These are phyloP conservation scores for Hemaris fuciformis DNA, from an alignment of 2,888 invertebrate species.

Conservation along the genomic window DNA sequence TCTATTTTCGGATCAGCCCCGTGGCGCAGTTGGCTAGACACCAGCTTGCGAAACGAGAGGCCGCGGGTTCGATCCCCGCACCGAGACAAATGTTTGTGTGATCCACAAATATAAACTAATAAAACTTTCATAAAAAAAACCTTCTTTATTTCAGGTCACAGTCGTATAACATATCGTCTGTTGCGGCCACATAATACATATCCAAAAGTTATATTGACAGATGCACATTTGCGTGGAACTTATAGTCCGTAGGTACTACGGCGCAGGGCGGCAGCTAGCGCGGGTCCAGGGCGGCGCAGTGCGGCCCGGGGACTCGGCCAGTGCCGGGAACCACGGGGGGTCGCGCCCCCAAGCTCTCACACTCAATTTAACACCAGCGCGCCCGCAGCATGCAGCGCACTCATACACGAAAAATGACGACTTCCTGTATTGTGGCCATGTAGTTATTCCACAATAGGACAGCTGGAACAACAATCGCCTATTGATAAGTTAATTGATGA, in stretches of 20 bases:
- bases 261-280: not conserved
- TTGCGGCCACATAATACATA: too few species aligned
- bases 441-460: not conserved
- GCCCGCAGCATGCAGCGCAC: not conserved
- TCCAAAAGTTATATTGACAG: not conserved
- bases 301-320: not conserved
- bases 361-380: slow-evolving; percentile 6
- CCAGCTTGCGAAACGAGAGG: too few species aligned
- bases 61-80: too few species aligned
- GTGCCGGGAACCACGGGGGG: not conserved
- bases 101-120: too few species aligned
- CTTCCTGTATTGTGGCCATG: not conserved
- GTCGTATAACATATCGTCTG: too few species aligned
- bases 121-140: too few species aligned
- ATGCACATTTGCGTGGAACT: not conserved
- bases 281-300: not conserved
- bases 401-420: slow-evolving; percentile 8
- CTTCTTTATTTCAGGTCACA: too few species aligned
- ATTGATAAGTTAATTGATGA: too few species aligned
- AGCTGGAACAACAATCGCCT: not conserved
- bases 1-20: too few species aligned
- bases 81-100: too few species aligned
- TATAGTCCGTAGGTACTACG: not conserved
- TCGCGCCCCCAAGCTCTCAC: not conserved
- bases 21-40: too few species aligned